A percentile compares a stretch with the other conserved stretches of the same genome.
Conservation (phyloP, 2,113 vertebrate genomes). For the Leucopsar rothschildi region DNA sequence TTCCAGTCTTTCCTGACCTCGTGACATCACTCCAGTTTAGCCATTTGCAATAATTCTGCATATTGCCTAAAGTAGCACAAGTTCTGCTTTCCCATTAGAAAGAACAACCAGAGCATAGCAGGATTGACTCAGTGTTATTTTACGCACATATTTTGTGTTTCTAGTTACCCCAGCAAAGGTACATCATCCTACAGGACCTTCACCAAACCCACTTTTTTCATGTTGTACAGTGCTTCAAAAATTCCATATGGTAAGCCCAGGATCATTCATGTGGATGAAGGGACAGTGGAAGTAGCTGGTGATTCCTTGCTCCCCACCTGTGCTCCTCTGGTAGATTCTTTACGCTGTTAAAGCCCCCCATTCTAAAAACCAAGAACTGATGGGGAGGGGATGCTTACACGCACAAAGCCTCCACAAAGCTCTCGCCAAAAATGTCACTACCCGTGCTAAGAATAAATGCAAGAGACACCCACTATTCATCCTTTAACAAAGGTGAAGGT, state of each 20-base stretch:
- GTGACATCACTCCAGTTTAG: not conserved
- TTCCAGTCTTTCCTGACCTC: not conserved
- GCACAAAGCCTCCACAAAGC: not conserved
- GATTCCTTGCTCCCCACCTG: not conserved
- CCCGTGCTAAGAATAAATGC: fast-evolving
- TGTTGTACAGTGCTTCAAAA: not conserved
- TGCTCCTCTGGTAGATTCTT: not conserved
- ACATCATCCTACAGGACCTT: not conserved
- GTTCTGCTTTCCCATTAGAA: not conserved
- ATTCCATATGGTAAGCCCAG: fast-evolving
- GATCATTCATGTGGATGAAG: fast-evolving
- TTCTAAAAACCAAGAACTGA: not conserved
- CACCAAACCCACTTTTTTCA: not conserved
- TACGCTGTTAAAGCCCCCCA: not conserved
- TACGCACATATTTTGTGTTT: not conserved
- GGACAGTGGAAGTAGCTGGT: fast-evolving
- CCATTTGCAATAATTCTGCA: not conserved
- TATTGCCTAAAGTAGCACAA: not conserved
- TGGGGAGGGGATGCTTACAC: not conserved
- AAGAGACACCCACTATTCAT: not conserved
- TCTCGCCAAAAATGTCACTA: not conserved
- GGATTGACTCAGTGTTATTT: not conserved
- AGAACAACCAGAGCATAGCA: fast-evolving
- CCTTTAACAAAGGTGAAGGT: not conserved
- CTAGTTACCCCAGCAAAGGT: not conserved